Percentiles rank a stretch among this genome's conserved stretches.
Conservation (phyloP, 2,113 vertebrate genomes). For the Phodopus roborovskii region DNA sequence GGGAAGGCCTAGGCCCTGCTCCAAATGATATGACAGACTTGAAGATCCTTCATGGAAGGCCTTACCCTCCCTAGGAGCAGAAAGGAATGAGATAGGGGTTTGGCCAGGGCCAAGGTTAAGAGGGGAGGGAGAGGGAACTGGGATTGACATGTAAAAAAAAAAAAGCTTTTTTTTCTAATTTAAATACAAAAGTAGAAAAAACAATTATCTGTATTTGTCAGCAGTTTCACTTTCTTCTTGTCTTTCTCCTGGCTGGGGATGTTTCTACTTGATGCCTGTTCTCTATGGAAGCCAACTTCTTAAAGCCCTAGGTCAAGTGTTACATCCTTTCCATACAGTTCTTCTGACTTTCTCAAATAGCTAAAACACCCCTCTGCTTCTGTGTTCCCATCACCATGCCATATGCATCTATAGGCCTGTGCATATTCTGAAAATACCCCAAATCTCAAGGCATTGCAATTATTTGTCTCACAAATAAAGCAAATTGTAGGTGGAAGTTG, state of each 20-base stretch:
- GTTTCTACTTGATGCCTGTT: neutral
- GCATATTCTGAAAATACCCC: constrained; percentile 1
- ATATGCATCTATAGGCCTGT: neutral
- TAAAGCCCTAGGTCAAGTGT: neutral
- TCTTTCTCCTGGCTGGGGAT: neutral
- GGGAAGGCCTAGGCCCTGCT: no score
- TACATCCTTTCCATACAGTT: neutral
- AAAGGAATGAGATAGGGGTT: no score
- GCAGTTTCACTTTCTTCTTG: neutral
- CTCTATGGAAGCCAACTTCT: neutral
- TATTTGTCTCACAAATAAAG: constrained; percentile 30
- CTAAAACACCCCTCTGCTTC: neutral
- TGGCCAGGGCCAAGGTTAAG: no score
- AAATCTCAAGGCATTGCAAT: neutral
- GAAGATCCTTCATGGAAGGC: no score
- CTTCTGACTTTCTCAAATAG: neutral
- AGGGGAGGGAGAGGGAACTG: no score
- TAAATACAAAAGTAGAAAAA: no score
- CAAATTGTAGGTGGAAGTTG: neutral
- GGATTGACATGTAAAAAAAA: no score
- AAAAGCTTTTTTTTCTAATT: no score
- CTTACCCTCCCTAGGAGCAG: no score
- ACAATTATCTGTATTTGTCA: neutral
- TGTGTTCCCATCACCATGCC: neutral
- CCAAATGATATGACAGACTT: no score